Percentiles rank a stretch among this genome's conserved stretches.
phyloP scores from a whole-genome alignment of 2,888 invertebrate species.

The Patella ulyssiponensis region DNA sequence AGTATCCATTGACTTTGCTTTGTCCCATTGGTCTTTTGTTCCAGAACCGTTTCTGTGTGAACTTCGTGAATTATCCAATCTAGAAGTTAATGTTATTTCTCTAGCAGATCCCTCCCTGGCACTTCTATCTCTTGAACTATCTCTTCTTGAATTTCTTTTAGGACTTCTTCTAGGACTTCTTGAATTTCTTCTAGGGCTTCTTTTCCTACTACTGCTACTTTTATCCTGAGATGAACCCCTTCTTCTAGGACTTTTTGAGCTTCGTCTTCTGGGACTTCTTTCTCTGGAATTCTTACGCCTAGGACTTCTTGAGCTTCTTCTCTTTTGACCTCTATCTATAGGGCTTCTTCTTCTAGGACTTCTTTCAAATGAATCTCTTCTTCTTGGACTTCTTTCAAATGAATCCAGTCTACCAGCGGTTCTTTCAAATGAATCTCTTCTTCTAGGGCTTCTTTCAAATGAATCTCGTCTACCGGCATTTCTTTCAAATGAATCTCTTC shows the following conservation, averaged over 20 bases:
- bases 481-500: conserved; percentile 11
- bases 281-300: not conserved
- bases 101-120: not conserved
- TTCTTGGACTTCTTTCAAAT: not conserved
- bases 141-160: not conserved
- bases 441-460: not conserved
- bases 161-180: conserved; percentile 1
- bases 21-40: not conserved
- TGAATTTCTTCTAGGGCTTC: not conserved
- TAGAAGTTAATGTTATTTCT: not conserved
- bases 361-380: not conserved
- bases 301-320: conserved; percentile 3
- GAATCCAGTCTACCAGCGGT: not conserved
- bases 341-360: not conserved
- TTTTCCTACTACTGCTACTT: not conserved
- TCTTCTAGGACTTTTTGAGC: not conserved
- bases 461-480: not conserved
- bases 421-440: not conserved
- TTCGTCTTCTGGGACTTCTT: not conserved
- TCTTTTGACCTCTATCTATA: not conserved
- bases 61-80: not conserved
- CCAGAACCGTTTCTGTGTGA: not conserved
- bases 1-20: not conserved
- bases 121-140: not conserved
- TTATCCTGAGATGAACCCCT: not conserved